Evolutionary conservation across 2,113 vertebrate genomes (phyloP).

Genomic region (Onychorhynchus coronatus): DNA sequence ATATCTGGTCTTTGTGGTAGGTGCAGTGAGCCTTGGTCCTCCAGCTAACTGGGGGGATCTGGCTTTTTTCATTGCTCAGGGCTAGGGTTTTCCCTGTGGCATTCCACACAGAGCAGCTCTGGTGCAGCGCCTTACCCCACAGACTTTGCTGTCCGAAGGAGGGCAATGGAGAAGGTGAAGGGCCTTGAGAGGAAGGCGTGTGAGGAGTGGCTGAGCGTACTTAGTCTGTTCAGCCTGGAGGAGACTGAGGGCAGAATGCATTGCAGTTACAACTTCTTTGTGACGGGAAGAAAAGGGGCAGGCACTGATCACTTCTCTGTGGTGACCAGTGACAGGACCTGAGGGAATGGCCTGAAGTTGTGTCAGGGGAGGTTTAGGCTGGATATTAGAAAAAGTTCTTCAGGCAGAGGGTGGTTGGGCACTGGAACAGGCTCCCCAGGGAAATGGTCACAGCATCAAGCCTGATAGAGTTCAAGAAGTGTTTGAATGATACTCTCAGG

Average conservation of each 20-base stretch:
- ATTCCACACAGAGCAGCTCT: accelerated
- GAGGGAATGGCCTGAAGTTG: neutral
- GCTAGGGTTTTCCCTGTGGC: neutral
- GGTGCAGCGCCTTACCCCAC: accelerated
- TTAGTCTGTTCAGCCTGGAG: neutral
- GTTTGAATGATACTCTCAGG: neutral
- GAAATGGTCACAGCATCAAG: neutral
- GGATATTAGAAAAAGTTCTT: neutral
- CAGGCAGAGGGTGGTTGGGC: neutral
- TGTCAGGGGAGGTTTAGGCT: neutral
- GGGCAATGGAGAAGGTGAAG: neutral
- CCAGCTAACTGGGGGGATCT: neutral
- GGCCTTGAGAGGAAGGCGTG: neutral
- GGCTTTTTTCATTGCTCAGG: accelerated
- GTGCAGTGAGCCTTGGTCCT: neutral
- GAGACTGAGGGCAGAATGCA: neutral
- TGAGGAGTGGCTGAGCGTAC: neutral
- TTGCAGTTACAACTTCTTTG: neutral
- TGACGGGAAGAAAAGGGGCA: neutral
- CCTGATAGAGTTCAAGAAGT: neutral
- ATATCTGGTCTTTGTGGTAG: neutral
- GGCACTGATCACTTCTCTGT: neutral
- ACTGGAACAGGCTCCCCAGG: neutral
- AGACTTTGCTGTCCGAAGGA: neutral
- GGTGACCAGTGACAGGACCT: neutral